phyloP scores from a whole-genome alignment of 1,140 invertebrate species.

The Zaprionus kolodkinae region DNA sequence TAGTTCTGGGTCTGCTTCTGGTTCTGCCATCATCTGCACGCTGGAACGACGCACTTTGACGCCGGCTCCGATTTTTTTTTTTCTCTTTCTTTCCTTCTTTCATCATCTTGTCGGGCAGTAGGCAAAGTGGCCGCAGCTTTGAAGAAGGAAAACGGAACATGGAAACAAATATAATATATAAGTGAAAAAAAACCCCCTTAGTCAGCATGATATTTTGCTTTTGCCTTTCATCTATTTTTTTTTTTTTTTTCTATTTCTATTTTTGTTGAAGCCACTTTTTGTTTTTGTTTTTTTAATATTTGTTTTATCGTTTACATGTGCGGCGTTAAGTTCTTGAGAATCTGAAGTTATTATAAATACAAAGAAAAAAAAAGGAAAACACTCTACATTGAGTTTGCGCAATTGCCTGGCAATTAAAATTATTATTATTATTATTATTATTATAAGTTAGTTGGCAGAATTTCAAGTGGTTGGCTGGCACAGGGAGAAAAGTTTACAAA shows the following conservation, averaged over 20 bases:
- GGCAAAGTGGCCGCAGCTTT: slow-evolving; percentile 43
- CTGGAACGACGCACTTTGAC: slow-evolving; percentile 12
- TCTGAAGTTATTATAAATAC: slow-evolving; percentile 17
- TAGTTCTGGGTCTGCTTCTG: background rate
- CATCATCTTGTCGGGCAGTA: slow-evolving; percentile 17
- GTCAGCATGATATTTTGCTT: slow-evolving; percentile 71
- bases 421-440: slow-evolving; percentile 74
- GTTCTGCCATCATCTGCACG: slow-evolving; percentile 20
- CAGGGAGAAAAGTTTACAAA: slow-evolving; percentile 64
- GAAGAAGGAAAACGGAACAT: slow-evolving; percentile 24
- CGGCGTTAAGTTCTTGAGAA: slow-evolving; percentile 40
- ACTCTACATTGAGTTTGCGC: slow-evolving; percentile 36
- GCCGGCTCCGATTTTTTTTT: slow-evolving; percentile 30
- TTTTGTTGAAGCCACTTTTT: background rate
- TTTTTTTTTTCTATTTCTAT: background rate
- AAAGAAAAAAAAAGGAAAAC: background rate
- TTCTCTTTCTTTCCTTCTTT: background rate
- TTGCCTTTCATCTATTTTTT: slow-evolving; percentile 18
- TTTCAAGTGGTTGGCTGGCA: slow-evolving; percentile 47
- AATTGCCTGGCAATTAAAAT: slow-evolving; percentile 79
- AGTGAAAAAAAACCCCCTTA: slow-evolving; percentile 52
- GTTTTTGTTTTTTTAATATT: slow-evolving; percentile 11
- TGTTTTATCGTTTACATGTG: slow-evolving; percentile 32
- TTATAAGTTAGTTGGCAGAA: slow-evolving; percentile 80
- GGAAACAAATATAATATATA: background rate